Evolutionary conservation across 2,797 vertebrate genomes (phyloP).

Genomic region (Florisuga fusca): DNA sequence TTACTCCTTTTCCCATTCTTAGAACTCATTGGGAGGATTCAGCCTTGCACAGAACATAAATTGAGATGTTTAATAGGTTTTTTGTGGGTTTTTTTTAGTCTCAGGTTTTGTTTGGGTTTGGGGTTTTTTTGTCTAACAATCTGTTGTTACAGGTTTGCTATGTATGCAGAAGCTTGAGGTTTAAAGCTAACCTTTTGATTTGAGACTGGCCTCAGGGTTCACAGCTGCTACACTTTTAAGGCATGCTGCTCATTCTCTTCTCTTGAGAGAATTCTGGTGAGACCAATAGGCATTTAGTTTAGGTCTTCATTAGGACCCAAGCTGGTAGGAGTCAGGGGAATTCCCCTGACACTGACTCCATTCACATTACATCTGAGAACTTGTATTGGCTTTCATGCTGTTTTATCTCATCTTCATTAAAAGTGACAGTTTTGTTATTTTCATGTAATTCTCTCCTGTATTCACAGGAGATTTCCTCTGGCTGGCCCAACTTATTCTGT

Average conservation of each 20-base stretch:
- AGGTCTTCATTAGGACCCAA: background rate
- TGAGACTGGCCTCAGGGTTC: background rate
- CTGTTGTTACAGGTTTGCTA: background rate
- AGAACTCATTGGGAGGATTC: background rate
- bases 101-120: background rate
- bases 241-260: background rate
- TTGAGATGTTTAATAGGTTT: background rate
- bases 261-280: background rate
- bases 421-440: background rate
- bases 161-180: background rate
- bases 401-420: conserved; percentile 2
- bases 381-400: background rate
- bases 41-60: background rate
- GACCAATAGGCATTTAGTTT: background rate
- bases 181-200: background rate
- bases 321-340: background rate
- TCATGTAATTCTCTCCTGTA: background rate
- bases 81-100: too few relatives aligned
- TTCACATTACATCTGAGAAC: background rate
- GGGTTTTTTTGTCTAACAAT: background rate
- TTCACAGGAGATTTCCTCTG: background rate
- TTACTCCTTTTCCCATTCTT: background rate
- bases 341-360: background rate
- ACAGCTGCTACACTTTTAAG: background rate
- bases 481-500: background rate